Evolutionary conservation across 2,888 invertebrate species (phyloP), one percentile per base, ranked within the genome.

Genomic region (Platycheirus rosarum): DNA sequence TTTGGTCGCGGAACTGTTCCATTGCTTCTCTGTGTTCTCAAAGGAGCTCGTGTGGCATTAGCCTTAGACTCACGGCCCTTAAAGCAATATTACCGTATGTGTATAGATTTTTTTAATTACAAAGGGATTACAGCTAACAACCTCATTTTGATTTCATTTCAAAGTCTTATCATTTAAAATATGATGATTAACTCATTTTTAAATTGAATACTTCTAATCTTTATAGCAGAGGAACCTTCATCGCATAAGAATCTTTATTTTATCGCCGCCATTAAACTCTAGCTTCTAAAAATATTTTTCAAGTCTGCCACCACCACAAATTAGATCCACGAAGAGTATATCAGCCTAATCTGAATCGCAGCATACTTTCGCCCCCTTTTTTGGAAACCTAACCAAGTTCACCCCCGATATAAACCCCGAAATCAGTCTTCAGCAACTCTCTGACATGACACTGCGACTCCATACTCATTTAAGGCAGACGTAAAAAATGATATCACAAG

Each of bases 341-440:
- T 18, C 44, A 60, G 16, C 44, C 44, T 60, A 44, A 60, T 60
- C 44, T 44, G 14, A 60, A 60, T 60, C 29, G 44, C 8, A 29
- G 13, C 60, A 44, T 29, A 60, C 60, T 44, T 60, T 60, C n/a
- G n/a, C 44, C 44, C 60, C 44, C 60, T 44, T 60, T 44, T 60
- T 44, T 57, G 60, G n/a, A n/a, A n/a, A n/a, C n/a, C 44, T 60
- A 60, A 63, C 14, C 32, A 44, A 37, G 46, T 55, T 60, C 70
- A 51, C 42, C 42, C 60, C 29, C 23, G 6, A 11, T 32, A 37
- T 69, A 49, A 65, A 44, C 42, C 57, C 26, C 11, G 55, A 37
- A 70, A 77, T 77, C 76, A 70, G 76, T 77, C 76, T 63, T 69
- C 69, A 55, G 48, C 55, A 14, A 69, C 55, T 65, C 26, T 26